Percentiles rank a stretch among this genome's conserved stretches.
phyloP scores from a whole-genome alignment of 2,888 invertebrate genomes.

The Eupeodes luniger region DNA sequence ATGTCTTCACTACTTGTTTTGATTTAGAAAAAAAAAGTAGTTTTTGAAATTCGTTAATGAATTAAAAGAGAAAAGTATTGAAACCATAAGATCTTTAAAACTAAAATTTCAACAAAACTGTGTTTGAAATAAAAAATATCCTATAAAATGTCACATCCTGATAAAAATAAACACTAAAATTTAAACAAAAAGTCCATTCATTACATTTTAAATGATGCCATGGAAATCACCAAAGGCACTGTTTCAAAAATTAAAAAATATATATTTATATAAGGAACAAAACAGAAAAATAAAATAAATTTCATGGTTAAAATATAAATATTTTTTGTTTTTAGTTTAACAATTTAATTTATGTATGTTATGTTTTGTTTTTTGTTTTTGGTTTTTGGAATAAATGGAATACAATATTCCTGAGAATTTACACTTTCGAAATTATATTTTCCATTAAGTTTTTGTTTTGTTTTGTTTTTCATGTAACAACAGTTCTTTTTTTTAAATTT shows the following conservation, averaged over 20 bases:
- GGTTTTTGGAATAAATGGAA: slow-evolving; percentile 73
- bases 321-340: slow-evolving; percentile 47
- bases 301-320: slow-evolving; percentile 29
- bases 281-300: too few relatives aligned
- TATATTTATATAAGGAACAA: slow-evolving; percentile 17
- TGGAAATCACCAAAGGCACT: slow-evolving; percentile 75
- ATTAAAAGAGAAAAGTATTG: too few relatives aligned
- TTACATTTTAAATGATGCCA: slow-evolving; percentile 58
- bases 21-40: too few relatives aligned
- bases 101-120: too few relatives aligned
- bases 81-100: too few relatives aligned
- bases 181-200: slow-evolving; percentile 1
- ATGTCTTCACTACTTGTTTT: too few relatives aligned
- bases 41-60: too few relatives aligned
- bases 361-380: neutral
- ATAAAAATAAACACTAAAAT: neutral
- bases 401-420: slow-evolving; percentile 74
- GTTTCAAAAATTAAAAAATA: slow-evolving; percentile 42
- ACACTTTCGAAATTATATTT: slow-evolving; percentile 66
- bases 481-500: slow-evolving; percentile 50
- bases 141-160: neutral
- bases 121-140: neutral
- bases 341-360: slow-evolving; percentile 54
- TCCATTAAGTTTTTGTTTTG: slow-evolving; percentile 40
- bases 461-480: slow-evolving; percentile 49